These are phyloP conservation scores for Xenentodon cancila DNA, from an alignment of 2,797 vertebrate species.

Conservation along the genomic window DNA sequence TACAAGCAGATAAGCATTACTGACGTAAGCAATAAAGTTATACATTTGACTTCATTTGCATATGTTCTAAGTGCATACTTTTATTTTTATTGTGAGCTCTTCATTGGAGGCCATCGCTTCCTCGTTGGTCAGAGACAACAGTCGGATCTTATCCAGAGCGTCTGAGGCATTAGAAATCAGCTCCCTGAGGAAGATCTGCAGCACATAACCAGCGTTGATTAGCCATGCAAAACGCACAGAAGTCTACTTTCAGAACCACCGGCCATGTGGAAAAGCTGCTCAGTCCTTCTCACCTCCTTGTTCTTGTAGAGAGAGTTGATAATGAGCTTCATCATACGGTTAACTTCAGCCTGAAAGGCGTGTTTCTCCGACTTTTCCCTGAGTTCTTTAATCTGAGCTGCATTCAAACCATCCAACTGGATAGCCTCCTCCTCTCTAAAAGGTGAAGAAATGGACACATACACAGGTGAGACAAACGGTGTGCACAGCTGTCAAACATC, in stretches of 20 bases:
- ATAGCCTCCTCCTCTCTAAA: slow-evolving; percentile 96
- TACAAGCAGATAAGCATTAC: background rate
- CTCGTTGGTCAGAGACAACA: slow-evolving; percentile 94
- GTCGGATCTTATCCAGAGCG: slow-evolving; percentile 96
- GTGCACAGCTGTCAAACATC: slow-evolving; percentile 1
- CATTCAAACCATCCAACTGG: slow-evolving; percentile 96
- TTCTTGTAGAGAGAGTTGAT: slow-evolving; percentile 99
- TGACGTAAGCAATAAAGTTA: background rate
- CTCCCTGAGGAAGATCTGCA: slow-evolving; percentile 97
- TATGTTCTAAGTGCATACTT: slow-evolving; percentile 76
- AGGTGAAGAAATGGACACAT: slow-evolving; percentile 24
- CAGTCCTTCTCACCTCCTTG: slow-evolving; percentile 89
- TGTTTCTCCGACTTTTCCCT: slow-evolving; percentile 98
- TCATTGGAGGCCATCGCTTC: slow-evolving; percentile 90
- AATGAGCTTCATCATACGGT: slow-evolving; percentile 99
- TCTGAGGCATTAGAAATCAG: slow-evolving; percentile 99
- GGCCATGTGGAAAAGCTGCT: background rate
- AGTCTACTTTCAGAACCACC: background rate
- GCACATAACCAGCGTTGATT: slow-evolving; percentile 6
- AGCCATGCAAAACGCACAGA: background rate
- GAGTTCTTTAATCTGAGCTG: slow-evolving; percentile 96
- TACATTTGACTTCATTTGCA: background rate
- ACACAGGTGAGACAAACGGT: background rate
- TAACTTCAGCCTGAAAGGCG: slow-evolving; percentile 97
- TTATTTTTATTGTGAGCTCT: slow-evolving; percentile 97